A percentile compares a stretch with the other conserved stretches of the same genome.
Evolutionary conservation across 2,113 vertebrate genomes (phyloP).

Genomic region (Myiozetetes cayanensis): DNA sequence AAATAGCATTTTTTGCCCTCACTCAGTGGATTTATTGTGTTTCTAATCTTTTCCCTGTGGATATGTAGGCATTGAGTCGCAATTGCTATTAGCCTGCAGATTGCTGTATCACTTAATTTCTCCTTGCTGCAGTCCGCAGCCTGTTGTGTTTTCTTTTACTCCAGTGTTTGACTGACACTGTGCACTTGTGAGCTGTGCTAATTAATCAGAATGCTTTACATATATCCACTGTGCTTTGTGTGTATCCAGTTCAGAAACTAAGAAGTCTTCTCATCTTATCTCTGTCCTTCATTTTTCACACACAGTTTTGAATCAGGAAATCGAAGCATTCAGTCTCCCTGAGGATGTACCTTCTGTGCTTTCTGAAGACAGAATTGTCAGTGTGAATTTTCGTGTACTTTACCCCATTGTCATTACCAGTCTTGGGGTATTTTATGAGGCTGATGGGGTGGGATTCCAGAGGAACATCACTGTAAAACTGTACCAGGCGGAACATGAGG

Average conservation of each 20-base stretch:
- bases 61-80: not conserved
- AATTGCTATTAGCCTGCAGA: not conserved
- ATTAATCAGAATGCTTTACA: not conserved
- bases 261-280: not conserved
- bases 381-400: slow-evolving; percentile 92
- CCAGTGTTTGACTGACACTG: not conserved
- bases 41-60: not conserved
- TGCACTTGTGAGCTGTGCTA: not conserved
- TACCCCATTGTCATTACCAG: slow-evolving; percentile 93
- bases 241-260: not conserved
- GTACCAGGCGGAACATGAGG: slow-evolving; percentile 94
- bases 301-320: slow-evolving; percentile 82
- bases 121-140: not conserved
- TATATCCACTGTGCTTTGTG: not conserved
- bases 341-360: slow-evolving; percentile 72
- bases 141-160: not conserved
- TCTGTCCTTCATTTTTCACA: not conserved
- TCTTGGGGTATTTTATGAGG: slow-evolving; percentile 88
- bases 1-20: not conserved
- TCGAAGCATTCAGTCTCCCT: slow-evolving; percentile 82
- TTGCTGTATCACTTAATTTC: not conserved
- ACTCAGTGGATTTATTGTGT: not conserved
- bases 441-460: slow-evolving; percentile 75
- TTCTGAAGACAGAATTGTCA: slow-evolving; percentile 83
- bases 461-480: slow-evolving; percentile 92